These are phyloP conservation scores for Dermatemys mawii DNA, from an alignment of 2,113 vertebrate species.

Conservation along the genomic window DNA sequence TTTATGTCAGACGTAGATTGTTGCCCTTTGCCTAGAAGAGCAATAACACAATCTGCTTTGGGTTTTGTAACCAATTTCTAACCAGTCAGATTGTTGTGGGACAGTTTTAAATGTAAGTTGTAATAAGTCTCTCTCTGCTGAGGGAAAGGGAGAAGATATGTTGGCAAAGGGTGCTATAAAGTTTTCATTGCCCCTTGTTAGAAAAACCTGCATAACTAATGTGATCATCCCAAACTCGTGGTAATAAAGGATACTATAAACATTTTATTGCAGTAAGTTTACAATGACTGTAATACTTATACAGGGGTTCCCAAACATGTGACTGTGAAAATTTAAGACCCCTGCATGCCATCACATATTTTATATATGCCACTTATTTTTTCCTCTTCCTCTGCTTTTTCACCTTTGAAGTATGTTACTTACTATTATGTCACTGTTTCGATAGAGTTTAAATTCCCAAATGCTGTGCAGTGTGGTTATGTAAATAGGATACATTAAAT, in stretches of 20 bases:
- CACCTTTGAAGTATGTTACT: not conserved
- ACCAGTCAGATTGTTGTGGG: not conserved
- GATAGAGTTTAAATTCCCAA: not conserved
- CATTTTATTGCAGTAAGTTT: slow-evolving; percentile 9
- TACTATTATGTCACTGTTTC: not conserved
- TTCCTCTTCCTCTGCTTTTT: slow-evolving; percentile 26
- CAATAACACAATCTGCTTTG: not conserved
- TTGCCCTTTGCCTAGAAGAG: not conserved
- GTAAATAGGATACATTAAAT: not conserved
- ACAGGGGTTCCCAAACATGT: slow-evolving; percentile 16
- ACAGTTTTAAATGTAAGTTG: not conserved
- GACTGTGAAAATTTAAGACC: slow-evolving; percentile 50
- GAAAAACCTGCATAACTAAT: slow-evolving; percentile 20
- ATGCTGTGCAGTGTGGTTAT: not conserved
- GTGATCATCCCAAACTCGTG: not conserved
- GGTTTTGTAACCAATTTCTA: not conserved
- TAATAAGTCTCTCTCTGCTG: not conserved
- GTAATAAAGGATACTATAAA: not conserved
- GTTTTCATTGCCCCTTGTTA: slow-evolving; percentile 21
- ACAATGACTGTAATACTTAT: slow-evolving; percentile 15
- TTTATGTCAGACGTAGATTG: not conserved
- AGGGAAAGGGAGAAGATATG: not conserved
- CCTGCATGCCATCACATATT: not conserved
- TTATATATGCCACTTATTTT: slow-evolving; percentile 56
- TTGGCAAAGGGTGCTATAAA: not conserved